Evolutionary conservation across 2,888 invertebrate genomes (phyloP), one percentile per base, ranked within the genome.

Genomic region (Trissolcus brochymenae): DNA sequence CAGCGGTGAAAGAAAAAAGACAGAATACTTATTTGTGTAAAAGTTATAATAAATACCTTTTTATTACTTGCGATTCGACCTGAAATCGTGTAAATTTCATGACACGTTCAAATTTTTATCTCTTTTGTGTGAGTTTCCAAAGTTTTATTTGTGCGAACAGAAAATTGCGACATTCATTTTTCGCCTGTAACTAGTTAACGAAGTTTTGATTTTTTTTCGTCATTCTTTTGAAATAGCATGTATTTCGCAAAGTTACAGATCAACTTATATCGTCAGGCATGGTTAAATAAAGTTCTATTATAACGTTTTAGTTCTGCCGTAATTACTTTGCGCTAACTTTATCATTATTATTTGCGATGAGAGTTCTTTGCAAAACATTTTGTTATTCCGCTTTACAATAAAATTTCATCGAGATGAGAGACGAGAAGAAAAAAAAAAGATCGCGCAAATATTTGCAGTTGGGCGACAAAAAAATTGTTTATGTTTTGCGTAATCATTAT

Each of bases 211-310:
- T 56, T 62, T 71, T 64, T 64, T 62, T 55, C 35, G 35, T 11
- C 35, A 35, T 35, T 35, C 35, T 35, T 35, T 35, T 35, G 35
- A 35, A 9, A 62, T 56, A 40, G 29, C 57, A 46, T 21, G 59
- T 53, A 70, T 71, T 71, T 71, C 25, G 40, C 29, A 14, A 64
- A 71, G 56, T 62, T 71, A 71, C 56, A 71, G 71, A 71, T 71
- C 57, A 71, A 71, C 64, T 71, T 71, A 71, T 57, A 64, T 61
- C 21, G 46, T 21, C 49, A 49, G 46, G 56, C 43, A 46, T 14
- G 25, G 64, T 59, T 43, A 59, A 71, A 71, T 71, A 71, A 71
- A 64, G 57, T 71, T 71, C 57, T 17, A 64, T 65, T 61, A 61
- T 51, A 51, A 61, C 50, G 51, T 73, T 73, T 14, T 35, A 35